Conservation (phyloP, 2,797 vertebrate genomes). For the Sebastes goodei region DNA sequence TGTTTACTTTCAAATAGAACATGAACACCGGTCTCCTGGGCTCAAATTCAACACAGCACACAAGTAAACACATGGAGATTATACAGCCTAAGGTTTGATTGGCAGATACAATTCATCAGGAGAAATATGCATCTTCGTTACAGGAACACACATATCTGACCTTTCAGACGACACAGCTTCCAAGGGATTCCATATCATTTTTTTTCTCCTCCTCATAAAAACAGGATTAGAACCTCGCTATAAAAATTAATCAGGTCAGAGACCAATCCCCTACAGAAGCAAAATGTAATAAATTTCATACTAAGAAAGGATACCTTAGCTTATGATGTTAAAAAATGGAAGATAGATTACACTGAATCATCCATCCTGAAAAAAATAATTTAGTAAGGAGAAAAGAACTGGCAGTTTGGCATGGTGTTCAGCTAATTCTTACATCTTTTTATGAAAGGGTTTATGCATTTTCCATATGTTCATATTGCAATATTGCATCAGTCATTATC, state of each 20-base stretch:
- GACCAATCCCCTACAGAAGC: constrained; percentile 28
- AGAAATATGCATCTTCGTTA: not conserved
- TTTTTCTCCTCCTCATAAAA: constrained; percentile 57
- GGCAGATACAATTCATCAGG: constrained; percentile 10
- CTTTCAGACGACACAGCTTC: constrained; percentile 20
- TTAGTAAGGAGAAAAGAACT: constrained; percentile 6
- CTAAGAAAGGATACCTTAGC: constrained; percentile 35
- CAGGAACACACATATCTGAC: not conserved
- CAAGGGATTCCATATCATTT: constrained; percentile 25
- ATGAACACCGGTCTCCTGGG: too few relatives aligned
- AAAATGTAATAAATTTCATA: constrained; percentile 50
- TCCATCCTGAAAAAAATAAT: constrained; percentile 28
- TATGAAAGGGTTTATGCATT: constrained; percentile 1
- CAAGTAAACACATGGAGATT: constrained; percentile 12
- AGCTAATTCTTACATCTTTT: constrained; percentile 10
- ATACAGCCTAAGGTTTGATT: not conserved
- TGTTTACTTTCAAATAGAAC: too few relatives aligned
- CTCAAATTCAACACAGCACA: constrained; percentile 7
- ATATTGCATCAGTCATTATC: not conserved
- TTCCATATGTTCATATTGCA: not conserved
- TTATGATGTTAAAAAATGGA: constrained; percentile 42
- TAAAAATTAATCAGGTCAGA: constrained; percentile 61
- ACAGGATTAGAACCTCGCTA: constrained; percentile 47
- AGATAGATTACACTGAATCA: constrained; percentile 34
- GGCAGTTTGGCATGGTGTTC: not conserved